Conservation (phyloP, 53 echinoderm and acorn worm species). For the Paracentrotus lividus region DNA sequence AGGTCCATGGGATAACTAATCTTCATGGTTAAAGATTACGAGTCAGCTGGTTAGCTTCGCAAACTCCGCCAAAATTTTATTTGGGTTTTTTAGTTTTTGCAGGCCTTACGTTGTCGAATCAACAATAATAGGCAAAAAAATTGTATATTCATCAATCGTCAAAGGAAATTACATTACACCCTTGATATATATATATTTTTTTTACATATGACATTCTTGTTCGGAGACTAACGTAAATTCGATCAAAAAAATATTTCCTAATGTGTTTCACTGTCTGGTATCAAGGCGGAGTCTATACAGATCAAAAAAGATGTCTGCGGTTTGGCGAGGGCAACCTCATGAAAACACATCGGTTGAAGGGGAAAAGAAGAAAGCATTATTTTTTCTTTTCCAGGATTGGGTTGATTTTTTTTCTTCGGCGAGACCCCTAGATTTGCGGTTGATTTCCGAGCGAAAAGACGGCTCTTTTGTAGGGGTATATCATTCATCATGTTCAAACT, state of each 20-base stretch:
- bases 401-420: not conserved
- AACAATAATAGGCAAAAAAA: too few species aligned
- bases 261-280: not conserved
- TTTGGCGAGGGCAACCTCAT: not conserved
- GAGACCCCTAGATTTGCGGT: conserved; percentile 32
- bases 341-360: not conserved
- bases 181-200: too few species aligned
- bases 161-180: too few species aligned
- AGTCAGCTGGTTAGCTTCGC: too few species aligned
- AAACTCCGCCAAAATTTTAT: too few species aligned
- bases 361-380: not conserved
- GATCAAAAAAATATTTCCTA: not conserved
- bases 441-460: not conserved
- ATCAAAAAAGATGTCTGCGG: conserved; percentile 38
- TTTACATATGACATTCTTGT: too few species aligned
- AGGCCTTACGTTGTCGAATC: too few species aligned
- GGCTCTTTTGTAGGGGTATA: conserved; percentile 11
- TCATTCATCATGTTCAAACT: conserved; percentile 14
- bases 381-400: not conserved
- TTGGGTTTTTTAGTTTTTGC: too few species aligned
- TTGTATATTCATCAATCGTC: too few species aligned
- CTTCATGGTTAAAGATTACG: too few species aligned
- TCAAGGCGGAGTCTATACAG: not conserved
- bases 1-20: too few species aligned
- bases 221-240: not conserved